Conservation (phyloP, 2,888 invertebrate species). For the Gasteruption jaculator region DNA sequence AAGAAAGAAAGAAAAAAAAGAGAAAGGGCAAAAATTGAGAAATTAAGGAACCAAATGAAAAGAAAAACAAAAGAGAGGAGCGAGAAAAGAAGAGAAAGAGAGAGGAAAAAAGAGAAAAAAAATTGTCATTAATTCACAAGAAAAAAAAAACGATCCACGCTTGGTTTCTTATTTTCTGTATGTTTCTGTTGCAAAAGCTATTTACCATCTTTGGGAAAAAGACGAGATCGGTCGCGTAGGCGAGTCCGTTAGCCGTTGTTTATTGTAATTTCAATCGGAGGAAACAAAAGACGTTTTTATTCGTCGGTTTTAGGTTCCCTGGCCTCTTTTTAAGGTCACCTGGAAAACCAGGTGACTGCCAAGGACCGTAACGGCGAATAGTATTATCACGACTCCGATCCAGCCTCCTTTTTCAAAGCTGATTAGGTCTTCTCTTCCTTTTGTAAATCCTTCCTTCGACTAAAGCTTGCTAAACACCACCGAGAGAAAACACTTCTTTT, state of each 20-base stretch:
- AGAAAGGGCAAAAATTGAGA: conserved; percentile 13
- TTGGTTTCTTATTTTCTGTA: too few species aligned
- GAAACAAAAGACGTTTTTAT: too few species aligned
- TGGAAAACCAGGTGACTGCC: conserved; percentile 41
- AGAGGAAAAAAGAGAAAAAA: too few species aligned
- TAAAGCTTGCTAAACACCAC: too few species aligned
- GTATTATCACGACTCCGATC: conserved; percentile 17
- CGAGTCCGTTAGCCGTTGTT: conserved; percentile 27
- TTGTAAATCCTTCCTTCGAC: too few species aligned
- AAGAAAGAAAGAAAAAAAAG: conserved; percentile 16
- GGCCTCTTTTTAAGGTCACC: conserved; percentile 39
- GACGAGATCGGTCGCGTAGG: conserved; percentile 31
- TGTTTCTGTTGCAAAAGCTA: too few species aligned
- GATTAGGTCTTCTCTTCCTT: too few species aligned
- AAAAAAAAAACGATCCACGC: too few species aligned
- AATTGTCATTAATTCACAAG: too few species aligned
- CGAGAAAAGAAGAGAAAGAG: background rate
- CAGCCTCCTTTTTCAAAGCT: too few species aligned
- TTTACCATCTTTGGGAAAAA: conserved; percentile 43
- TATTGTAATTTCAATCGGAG: conserved; percentile 15
- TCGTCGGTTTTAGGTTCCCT: conserved; percentile 30
- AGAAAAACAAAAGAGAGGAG: conserved; percentile 5
- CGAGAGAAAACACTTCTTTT: conserved; percentile 37
- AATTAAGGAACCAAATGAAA: conserved; percentile 8
- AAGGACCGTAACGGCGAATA: conserved; percentile 35